Evolutionary conservation across 2,797 vertebrate genomes (phyloP).

Genomic region (Hapalemur alaotrensis): DNA sequence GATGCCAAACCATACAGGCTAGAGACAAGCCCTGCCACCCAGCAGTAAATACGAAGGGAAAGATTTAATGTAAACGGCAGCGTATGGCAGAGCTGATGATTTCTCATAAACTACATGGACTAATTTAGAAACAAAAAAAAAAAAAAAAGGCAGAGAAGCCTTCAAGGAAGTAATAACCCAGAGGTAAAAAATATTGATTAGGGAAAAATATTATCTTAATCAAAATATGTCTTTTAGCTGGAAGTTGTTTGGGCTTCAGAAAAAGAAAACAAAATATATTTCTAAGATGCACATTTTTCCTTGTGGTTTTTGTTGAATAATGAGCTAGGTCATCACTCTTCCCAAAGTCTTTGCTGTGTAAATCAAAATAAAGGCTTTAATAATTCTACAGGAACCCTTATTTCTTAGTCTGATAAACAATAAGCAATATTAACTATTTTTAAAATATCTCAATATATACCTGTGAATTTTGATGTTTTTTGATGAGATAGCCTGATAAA

Average conservation of each 20-base stretch:
- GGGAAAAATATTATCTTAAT: conserved; percentile 87
- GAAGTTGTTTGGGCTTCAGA: conserved; percentile 79
- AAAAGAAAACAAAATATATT: conserved; percentile 79
- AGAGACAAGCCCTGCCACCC: conserved; percentile 80
- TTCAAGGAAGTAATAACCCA: conserved; percentile 86
- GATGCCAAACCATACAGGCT: conserved; percentile 77
- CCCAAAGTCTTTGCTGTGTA: conserved; percentile 77
- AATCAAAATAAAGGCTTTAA: conserved; percentile 79
- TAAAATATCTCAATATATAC: conserved; percentile 48
- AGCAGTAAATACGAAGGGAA: conserved; percentile 84
- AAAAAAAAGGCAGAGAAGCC: conserved; percentile 76
- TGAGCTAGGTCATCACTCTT: conserved; percentile 80
- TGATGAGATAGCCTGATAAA: conserved; percentile 70
- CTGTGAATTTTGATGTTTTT: conserved; percentile 72
- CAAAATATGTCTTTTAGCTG: conserved; percentile 85
- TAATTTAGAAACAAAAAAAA: conserved; percentile 75
- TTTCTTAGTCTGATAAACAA: conserved; percentile 71
- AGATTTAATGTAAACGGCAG: conserved; percentile 86
- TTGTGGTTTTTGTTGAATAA: conserved; percentile 84
- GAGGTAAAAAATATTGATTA: conserved; percentile 89
- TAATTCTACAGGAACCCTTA: conserved; percentile 76
- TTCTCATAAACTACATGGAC: conserved; percentile 87
- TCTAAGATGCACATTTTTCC: conserved; percentile 81
- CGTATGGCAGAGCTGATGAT: conserved; percentile 81
- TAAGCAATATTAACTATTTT: conserved; percentile 57